A percentile compares a stretch with the other conserved stretches of the same genome.
Evolutionary conservation across 2,113 vertebrate species (phyloP).

Genomic region (Etheostoma cragini): DNA sequence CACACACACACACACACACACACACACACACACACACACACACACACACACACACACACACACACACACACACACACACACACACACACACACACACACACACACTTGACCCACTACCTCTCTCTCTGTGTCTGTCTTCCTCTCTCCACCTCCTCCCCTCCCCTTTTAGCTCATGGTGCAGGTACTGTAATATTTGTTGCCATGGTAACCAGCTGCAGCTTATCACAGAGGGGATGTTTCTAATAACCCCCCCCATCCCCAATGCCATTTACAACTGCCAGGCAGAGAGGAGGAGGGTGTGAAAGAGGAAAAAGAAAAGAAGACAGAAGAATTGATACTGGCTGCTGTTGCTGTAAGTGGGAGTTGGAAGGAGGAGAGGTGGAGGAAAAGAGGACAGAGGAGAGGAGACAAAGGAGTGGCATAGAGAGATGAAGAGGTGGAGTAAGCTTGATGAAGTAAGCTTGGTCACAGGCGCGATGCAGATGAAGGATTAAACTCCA

Average conservation of each 20-base stretch:
- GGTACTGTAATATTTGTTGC: constrained; percentile 61
- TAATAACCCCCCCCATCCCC: constrained; percentile 36
- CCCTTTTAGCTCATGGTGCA: constrained; percentile 31
- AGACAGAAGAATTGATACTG: neutral
- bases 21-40: too few species aligned
- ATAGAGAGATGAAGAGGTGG: too few species aligned
- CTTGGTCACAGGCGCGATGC: too few species aligned
- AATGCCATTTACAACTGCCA: constrained; percentile 42
- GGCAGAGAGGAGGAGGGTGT: constrained; percentile 11
- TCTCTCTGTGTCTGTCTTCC: neutral
- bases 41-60: too few species aligned
- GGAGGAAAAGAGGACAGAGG: neutral
- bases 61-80: neutral
- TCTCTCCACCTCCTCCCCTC: neutral
- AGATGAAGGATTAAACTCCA: too few species aligned
- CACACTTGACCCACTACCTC: constrained; percentile 44
- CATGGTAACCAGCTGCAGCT: constrained; percentile 63
- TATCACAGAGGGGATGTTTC: constrained; percentile 59
- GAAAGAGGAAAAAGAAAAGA: constrained; percentile 6
- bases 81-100: constrained; percentile 19
- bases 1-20: too few species aligned
- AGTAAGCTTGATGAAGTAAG: too few species aligned
- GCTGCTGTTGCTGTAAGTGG: neutral
- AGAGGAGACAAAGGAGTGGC: neutral
- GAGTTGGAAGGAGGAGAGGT: neutral